Evolutionary conservation across 2,888 invertebrate genomes (phyloP).

Genomic region (Hofmannophila pseudospretella): DNA sequence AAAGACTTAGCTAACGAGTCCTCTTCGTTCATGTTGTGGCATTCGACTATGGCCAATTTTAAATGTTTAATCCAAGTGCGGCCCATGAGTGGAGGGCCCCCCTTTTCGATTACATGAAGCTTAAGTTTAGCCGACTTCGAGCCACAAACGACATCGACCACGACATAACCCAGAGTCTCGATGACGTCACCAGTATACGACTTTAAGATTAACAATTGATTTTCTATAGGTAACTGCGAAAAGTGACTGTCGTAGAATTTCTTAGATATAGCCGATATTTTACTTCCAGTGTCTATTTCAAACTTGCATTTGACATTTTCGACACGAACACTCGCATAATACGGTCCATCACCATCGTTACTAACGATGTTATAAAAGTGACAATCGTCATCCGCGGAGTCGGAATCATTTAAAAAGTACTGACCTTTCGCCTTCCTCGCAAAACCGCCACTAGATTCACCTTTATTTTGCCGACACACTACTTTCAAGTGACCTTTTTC

Average conservation of each 20-base stretch:
- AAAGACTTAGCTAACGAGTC: conserved; percentile 5
- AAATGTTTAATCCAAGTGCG: conserved; percentile 17
- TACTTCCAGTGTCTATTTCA: too few species aligned
- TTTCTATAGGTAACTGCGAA: too few species aligned
- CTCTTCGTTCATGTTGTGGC: conserved; percentile 4
- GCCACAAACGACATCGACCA: conserved; percentile 8
- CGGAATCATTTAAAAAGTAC: conserved; percentile 10
- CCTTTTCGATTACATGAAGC: too few species aligned
- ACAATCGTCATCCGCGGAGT: conserved; percentile 9
- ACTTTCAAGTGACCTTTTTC: conserved; percentile 9
- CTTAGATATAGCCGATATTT: too few species aligned
- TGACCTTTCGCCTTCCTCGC: conserved; percentile 1
- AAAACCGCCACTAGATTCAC: not conserved
- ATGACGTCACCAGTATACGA: too few species aligned
- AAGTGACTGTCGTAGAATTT: too few species aligned
- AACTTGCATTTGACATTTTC: too few species aligned
- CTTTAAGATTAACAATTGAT: too few species aligned
- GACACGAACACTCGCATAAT: too few species aligned
- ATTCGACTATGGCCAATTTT: conserved; percentile 11
- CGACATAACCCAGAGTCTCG: too few species aligned
- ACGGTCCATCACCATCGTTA: too few species aligned
- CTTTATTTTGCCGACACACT: conserved; percentile 5
- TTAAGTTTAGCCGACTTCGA: conserved; percentile 7
- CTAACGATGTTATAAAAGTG: conserved; percentile 15
- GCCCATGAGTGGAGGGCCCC: conserved; percentile 18